Percentiles rank a stretch among this genome's conserved stretches.
phyloP scores from a whole-genome alignment of 2,797 vertebrate species.

The Taeniopygia guttata region DNA sequence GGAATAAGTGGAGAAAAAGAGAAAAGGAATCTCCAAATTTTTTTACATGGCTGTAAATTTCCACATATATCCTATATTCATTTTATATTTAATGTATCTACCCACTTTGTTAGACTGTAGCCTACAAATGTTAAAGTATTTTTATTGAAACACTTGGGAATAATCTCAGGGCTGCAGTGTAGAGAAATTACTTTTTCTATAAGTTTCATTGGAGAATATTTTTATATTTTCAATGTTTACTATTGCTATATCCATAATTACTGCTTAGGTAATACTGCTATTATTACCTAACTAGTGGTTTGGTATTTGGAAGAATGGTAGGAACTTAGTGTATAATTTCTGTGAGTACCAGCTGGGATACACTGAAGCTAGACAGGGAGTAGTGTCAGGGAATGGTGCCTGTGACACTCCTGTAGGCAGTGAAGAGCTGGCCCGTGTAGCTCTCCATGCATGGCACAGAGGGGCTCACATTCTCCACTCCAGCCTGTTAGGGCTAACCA shows the following conservation, averaged over 20 bases:
- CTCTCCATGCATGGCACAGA: not conserved
- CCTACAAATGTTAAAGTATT: not conserved
- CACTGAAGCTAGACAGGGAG: not conserved
- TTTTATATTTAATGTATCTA: not conserved
- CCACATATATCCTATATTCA: not conserved
- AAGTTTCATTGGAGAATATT: not conserved
- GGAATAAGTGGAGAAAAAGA: not conserved
- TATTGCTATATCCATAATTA: not conserved
- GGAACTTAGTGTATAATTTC: not conserved
- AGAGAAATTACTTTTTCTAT: not conserved
- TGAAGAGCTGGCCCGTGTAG: not conserved
- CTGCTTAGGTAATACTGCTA: not conserved
- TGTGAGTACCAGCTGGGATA: not conserved
- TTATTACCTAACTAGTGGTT: not conserved
- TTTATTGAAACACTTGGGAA: not conserved
- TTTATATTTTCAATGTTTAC: not conserved
- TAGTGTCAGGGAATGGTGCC: not conserved
- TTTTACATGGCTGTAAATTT: not conserved
- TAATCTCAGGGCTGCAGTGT: not conserved
- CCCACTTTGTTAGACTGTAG: not conserved
- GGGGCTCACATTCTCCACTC: not conserved
- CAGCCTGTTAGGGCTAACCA: not conserved
- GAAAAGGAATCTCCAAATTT: not conserved
- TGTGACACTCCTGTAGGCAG: not conserved
- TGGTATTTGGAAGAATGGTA: not conserved